Conservation (phyloP, 2,888 invertebrate genomes). For the Idaea biselata region DNA sequence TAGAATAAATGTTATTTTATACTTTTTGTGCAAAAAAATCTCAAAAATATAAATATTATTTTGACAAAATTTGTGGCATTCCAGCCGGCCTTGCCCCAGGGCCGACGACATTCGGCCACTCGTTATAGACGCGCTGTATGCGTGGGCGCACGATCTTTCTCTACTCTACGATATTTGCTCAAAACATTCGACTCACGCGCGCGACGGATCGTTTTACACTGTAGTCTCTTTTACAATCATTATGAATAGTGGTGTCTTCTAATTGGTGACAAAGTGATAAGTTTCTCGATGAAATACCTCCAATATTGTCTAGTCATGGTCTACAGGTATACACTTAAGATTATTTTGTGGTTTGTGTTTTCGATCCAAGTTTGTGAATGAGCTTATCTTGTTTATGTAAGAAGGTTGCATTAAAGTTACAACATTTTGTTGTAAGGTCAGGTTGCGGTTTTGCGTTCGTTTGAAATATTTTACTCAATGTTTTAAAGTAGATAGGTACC, state of each 20-base stretch:
- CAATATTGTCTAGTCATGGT: constrained; percentile 66
- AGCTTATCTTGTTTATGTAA: constrained; percentile 16
- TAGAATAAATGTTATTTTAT: constrained; percentile 6
- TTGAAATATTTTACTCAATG: constrained; percentile 14
- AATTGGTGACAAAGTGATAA: constrained; percentile 13
- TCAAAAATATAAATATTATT: not conserved
- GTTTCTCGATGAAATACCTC: constrained; percentile 61
- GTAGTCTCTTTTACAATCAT: constrained; percentile 31
- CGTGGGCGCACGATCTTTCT: constrained; percentile 73
- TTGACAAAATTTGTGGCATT: constrained; percentile 32
- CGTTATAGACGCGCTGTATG: constrained; percentile 62
- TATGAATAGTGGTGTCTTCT: not conserved
- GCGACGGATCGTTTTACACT: constrained; percentile 62
- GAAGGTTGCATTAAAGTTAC: constrained; percentile 13
- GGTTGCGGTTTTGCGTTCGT: constrained; percentile 9
- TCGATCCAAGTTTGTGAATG: constrained; percentile 11
- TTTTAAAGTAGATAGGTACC: constrained; percentile 4
- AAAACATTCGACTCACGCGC: constrained; percentile 64
- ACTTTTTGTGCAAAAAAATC: not conserved
- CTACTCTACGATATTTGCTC: constrained; percentile 59
- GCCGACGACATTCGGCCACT: constrained; percentile 68
- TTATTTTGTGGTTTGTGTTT: constrained; percentile 14
- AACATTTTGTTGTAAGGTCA: constrained; percentile 18
- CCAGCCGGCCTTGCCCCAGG: constrained; percentile 74
- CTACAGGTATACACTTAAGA: constrained; percentile 53